Evolutionary conservation across 2,797 vertebrate genomes (phyloP).

Genomic region (Decapterus maruadsi): DNA sequence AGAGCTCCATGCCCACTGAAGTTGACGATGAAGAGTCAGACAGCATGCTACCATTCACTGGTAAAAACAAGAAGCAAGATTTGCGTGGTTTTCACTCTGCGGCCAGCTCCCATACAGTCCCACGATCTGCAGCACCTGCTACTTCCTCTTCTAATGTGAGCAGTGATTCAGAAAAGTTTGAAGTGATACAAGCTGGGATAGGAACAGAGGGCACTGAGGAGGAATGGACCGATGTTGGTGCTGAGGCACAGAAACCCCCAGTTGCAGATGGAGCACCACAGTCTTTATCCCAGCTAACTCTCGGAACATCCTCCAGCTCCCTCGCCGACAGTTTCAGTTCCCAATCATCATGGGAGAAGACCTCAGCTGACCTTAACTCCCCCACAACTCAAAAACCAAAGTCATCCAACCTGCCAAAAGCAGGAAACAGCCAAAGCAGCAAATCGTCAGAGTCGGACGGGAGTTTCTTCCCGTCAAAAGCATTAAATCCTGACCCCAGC

Average conservation of each 20-base stretch:
- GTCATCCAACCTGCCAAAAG: slow-evolving; percentile 21
- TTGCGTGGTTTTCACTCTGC: background rate
- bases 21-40: slow-evolving; percentile 24
- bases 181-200: slow-evolving; percentile 58
- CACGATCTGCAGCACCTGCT: background rate
- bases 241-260: background rate
- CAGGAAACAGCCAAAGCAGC: slow-evolving; percentile 18
- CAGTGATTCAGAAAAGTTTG: slow-evolving; percentile 39
- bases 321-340: slow-evolving; percentile 77
- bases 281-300: slow-evolving; percentile 54
- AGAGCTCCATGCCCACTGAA: slow-evolving; percentile 59
- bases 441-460: slow-evolving; percentile 45
- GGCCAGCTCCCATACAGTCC: slow-evolving; percentile 6
- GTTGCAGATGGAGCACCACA: background rate
- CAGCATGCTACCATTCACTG: background rate
- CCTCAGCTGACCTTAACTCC: slow-evolving; percentile 71
- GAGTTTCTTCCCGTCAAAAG: slow-evolving; percentile 62
- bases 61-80: slow-evolving; percentile 38
- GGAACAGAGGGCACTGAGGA: slow-evolving; percentile 57
- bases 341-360: slow-evolving; percentile 85
- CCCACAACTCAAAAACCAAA: slow-evolving; percentile 56
- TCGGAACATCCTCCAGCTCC: slow-evolving; percentile 50
- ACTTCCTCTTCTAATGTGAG: slow-evolving; percentile 39
- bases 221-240: background rate
- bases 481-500: slow-evolving; percentile 34